Percentiles rank a stretch among this genome's conserved stretches.
These are phyloP conservation scores for Fabriciana adippe DNA, from an alignment of 2,888 invertebrate species.

Conservation along the genomic window DNA sequence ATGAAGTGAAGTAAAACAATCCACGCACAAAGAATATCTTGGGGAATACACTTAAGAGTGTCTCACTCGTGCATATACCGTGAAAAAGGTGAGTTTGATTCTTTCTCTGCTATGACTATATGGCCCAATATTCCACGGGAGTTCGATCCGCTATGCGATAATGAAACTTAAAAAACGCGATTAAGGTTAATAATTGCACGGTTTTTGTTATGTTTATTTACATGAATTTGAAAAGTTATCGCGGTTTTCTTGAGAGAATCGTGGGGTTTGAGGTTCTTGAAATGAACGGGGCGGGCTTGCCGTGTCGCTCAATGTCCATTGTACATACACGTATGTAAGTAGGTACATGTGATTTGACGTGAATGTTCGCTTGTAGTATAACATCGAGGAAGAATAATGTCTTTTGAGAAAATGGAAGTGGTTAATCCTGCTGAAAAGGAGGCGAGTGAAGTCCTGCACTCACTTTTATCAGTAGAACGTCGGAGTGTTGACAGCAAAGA, in stretches of 20 bases:
- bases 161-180: constrained; percentile 84
- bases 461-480: constrained; percentile 85
- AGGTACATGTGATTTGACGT: constrained; percentile 76
- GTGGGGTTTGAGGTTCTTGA: constrained; percentile 57
- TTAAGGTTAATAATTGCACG: constrained; percentile 84
- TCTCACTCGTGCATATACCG: constrained; percentile 56
- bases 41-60: constrained; percentile 60
- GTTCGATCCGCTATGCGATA: constrained; percentile 84
- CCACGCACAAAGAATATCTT: constrained; percentile 57
- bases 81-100: constrained; percentile 79
- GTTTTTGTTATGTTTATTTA: constrained; percentile 83
- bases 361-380: constrained; percentile 74
- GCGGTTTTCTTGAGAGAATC: constrained; percentile 74
- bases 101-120: constrained; percentile 81
- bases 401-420: constrained; percentile 83
- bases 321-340: constrained; percentile 76
- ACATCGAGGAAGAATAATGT: constrained; percentile 63
- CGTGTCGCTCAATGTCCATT: constrained; percentile 64
- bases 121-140: constrained; percentile 84
- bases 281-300: constrained; percentile 70
- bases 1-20: constrained; percentile 74
- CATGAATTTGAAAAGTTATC: constrained; percentile 82
- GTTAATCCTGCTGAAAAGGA: constrained; percentile 87
- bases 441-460: constrained; percentile 87
- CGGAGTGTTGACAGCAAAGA: constrained; percentile 84